These are phyloP conservation scores for Phylloscopus whistleri DNA, from an alignment of 2,113 vertebrate species.

Conservation along the genomic window DNA sequence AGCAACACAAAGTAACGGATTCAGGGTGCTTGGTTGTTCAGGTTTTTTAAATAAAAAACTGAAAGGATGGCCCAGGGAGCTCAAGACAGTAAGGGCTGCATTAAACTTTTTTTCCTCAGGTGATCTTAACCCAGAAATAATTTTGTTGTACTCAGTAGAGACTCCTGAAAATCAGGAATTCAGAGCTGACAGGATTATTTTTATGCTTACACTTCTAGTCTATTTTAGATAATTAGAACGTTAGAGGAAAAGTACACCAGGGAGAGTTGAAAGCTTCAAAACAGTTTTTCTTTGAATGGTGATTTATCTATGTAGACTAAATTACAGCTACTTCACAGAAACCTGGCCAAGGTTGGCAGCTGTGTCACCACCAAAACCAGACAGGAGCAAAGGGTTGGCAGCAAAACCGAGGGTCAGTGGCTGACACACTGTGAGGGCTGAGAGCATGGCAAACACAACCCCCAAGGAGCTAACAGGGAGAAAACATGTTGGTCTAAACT, in stretches of 20 bases:
- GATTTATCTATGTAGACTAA: neutral
- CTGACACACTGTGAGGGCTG: neutral
- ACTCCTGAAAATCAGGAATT: neutral
- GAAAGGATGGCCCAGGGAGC: neutral
- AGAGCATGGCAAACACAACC: neutral
- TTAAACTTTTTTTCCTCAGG: neutral
- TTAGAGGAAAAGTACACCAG: neutral
- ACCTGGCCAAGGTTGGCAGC: neutral
- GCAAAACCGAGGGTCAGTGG: neutral
- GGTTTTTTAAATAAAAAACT: neutral
- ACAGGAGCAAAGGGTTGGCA: neutral
- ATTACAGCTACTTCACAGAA: neutral
- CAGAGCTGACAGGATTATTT: neutral
- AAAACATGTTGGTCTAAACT: rapidly evolving
- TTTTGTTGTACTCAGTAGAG: neutral
- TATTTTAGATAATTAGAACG: neutral
- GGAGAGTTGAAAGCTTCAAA: neutral
- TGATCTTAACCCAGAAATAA: neutral
- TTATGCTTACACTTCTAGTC: neutral
- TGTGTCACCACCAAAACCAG: neutral
- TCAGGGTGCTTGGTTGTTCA: rapidly evolving
- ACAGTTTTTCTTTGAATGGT: too few relatives aligned
- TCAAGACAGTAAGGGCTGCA: neutral
- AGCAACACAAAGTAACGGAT: neutral
- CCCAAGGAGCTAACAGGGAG: neutral